A percentile compares a stretch with the other conserved stretches of the same genome.
Evolutionary conservation across 2,797 vertebrate genomes (phyloP).

Genomic region (Anisognathus igniventris): DNA sequence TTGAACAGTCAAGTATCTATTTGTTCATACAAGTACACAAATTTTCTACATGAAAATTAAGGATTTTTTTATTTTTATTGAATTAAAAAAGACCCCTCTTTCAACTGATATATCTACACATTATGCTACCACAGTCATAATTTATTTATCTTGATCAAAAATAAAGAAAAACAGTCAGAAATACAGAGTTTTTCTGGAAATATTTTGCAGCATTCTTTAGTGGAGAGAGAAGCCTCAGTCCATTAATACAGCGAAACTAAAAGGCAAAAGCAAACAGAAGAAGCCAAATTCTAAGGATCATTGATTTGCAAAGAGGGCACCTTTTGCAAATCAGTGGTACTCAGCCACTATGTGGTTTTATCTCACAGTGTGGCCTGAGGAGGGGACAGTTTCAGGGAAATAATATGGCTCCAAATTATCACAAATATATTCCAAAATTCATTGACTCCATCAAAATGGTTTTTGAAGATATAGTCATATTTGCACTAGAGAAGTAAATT

Average conservation of each 20-base stretch:
- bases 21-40: background rate
- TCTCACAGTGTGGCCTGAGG: background rate
- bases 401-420: background rate
- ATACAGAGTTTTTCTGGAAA: background rate
- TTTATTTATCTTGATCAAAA: background rate
- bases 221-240: background rate
- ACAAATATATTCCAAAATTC: background rate
- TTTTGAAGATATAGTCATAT: background rate
- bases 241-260: background rate
- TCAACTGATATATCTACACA: background rate
- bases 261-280: background rate
- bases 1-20: background rate
- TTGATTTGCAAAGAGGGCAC: background rate
- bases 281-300: background rate
- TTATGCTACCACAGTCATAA: background rate
- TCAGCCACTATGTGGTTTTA: background rate
- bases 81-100: background rate
- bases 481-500: background rate
- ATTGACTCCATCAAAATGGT: background rate
- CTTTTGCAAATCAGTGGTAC: background rate
- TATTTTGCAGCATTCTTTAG: background rate
- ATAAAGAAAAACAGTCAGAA: background rate
- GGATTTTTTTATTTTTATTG: background rate
- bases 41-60: background rate
- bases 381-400: background rate